phyloP scores from a whole-genome alignment of 2,113 vertebrate species.

The Otus sunia region DNA sequence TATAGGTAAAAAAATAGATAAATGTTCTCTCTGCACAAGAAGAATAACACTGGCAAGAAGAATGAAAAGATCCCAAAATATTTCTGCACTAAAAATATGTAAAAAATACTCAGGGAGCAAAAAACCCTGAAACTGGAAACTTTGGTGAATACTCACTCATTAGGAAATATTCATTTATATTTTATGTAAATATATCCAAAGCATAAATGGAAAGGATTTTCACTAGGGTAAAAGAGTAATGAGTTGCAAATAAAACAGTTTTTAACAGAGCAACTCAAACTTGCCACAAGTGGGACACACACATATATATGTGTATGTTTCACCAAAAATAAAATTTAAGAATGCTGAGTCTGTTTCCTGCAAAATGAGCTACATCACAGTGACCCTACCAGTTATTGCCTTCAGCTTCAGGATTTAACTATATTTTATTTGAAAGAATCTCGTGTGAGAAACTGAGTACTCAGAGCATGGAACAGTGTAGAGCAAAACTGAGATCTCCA shows the following conservation, averaged over 20 bases:
- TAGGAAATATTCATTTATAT: background rate
- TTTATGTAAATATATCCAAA: background rate
- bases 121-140: background rate
- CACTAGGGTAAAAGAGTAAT: background rate
- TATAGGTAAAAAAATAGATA: background rate
- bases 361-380: background rate
- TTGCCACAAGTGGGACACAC: background rate
- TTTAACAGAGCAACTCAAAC: background rate
- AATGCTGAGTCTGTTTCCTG: background rate
- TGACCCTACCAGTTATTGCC: background rate
- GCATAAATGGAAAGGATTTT: background rate
- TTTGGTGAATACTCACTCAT: background rate
- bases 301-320: background rate
- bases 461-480: background rate
- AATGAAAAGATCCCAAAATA: background rate
- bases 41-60: background rate
- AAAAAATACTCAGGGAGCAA: background rate
- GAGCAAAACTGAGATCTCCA: background rate
- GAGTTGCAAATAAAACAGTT: background rate
- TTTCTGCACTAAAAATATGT: background rate
- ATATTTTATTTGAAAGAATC: background rate
- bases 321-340: background rate
- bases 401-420: background rate
- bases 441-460: fast-evolving
- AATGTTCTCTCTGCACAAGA: background rate